Conservation (phyloP, 2,797 vertebrate species). For the Holocentrus rufus region DNA sequence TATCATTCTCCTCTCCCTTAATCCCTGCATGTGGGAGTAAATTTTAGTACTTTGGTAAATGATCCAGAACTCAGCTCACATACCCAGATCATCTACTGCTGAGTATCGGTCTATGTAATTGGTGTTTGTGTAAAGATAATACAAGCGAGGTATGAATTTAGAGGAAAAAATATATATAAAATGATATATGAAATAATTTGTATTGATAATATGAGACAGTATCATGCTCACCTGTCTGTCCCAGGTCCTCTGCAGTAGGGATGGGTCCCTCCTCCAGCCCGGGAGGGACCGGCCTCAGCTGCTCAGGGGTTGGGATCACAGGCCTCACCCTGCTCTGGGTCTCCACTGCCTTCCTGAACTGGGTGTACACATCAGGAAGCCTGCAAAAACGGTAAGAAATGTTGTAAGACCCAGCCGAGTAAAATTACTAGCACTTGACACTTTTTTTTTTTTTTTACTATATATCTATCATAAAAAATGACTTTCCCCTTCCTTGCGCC, state of each 20-base stretch:
- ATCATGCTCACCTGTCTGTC: constrained; percentile 77
- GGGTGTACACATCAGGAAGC: constrained; percentile 87
- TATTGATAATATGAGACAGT: background rate
- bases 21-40: too few relatives aligned
- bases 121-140: too few relatives aligned
- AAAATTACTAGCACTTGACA: background rate
- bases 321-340: constrained; percentile 77
- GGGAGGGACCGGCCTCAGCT: constrained; percentile 77
- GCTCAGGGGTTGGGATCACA: constrained; percentile 64
- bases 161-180: too few relatives aligned
- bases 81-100: too few relatives aligned
- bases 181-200: too few relatives aligned
- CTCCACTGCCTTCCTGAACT: constrained; percentile 86
- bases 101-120: too few relatives aligned
- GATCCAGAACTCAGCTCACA: too few relatives aligned
- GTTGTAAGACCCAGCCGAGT: background rate
- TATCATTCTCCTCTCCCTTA: too few relatives aligned
- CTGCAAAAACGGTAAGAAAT: constrained; percentile 62
- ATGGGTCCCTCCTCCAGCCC: constrained; percentile 82
- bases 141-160: too few relatives aligned
- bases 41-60: too few relatives aligned
- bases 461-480: background rate
- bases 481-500: background rate
- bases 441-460: background rate
- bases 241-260: constrained; percentile 80